These are phyloP conservation scores for Melanostigma gelatinosum DNA, from an alignment of 2,113 vertebrate species.

Conservation along the genomic window DNA sequence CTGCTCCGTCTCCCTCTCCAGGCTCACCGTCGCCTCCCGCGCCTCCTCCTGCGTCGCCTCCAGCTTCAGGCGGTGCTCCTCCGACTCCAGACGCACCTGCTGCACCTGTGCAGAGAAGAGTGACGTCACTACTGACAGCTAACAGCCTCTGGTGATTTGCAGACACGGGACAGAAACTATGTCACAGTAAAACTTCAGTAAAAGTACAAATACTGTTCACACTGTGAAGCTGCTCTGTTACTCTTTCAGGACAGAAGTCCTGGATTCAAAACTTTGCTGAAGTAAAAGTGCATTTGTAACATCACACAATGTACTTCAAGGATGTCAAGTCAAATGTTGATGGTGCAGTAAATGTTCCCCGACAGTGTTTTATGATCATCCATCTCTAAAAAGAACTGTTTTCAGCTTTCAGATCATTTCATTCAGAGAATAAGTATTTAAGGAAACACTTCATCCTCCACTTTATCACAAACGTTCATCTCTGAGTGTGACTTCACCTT, in stretches of 20 bases:
- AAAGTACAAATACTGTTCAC: too few relatives aligned
- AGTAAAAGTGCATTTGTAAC: not conserved
- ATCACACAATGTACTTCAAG: too few relatives aligned
- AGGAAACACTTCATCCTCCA: not conserved
- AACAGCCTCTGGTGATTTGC: not conserved
- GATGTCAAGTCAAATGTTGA: too few relatives aligned
- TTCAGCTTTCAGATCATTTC: too few relatives aligned
- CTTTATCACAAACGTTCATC: too few relatives aligned
- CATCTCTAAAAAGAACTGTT: too few relatives aligned
- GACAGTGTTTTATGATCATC: too few relatives aligned
- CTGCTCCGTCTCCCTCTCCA: conserved; percentile 85
- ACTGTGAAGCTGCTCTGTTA: too few relatives aligned
- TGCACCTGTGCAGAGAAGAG: conserved; percentile 76
- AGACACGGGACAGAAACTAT: not conserved
- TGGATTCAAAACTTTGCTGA: not conserved
- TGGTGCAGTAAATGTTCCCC: too few relatives aligned
- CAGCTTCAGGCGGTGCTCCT: conserved; percentile 84
- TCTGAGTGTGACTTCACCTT: conserved; percentile 78
- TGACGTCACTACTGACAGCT: not conserved
- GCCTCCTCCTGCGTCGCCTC: conserved; percentile 84
- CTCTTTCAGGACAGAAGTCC: too few relatives aligned
- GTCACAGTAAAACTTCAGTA: too few relatives aligned
- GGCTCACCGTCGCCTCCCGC: conserved; percentile 78
- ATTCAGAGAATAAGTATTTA: too few relatives aligned
- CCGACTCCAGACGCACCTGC: conserved; percentile 86